phyloP scores from a whole-genome alignment of 1,140 invertebrate species.

The Phortica variegata region DNA sequence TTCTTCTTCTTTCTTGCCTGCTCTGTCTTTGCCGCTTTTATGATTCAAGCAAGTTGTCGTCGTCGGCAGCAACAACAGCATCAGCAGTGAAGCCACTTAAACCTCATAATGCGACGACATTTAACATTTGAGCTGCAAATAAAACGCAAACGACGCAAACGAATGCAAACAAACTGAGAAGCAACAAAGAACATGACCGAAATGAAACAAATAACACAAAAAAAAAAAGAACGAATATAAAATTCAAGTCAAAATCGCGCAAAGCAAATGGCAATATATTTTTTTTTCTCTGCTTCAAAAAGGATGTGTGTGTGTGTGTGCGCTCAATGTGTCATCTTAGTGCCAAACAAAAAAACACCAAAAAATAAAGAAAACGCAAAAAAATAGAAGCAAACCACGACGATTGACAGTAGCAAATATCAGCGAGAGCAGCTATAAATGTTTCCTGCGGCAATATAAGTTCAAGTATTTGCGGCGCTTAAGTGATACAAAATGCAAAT shows the following conservation, averaged over 20 bases:
- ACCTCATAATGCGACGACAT: conserved; percentile 19
- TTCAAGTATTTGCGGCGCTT: conserved; percentile 18
- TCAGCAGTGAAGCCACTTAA: too few relatives aligned
- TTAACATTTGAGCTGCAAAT: conserved; percentile 46
- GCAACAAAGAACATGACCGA: conserved; percentile 1
- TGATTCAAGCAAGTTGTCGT: too few relatives aligned
- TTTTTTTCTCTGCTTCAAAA: neutral
- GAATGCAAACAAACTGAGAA: neutral
- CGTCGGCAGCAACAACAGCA: too few relatives aligned
- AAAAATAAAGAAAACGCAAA: too few relatives aligned
- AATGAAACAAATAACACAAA: neutral
- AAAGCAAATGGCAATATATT: conserved; percentile 16
- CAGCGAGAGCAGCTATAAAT: conserved; percentile 28
- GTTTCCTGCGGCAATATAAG: conserved; percentile 36
- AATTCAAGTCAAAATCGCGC: conserved; percentile 9
- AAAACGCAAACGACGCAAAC: conserved; percentile 13
- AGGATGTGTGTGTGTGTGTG: conserved; percentile 14
- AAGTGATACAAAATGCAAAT: conserved; percentile 54
- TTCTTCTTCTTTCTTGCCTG: too few relatives aligned
- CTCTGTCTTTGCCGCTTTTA: too few relatives aligned
- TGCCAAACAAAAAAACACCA: too few relatives aligned
- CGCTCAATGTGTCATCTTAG: too few relatives aligned
- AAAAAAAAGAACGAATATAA: conserved; percentile 1
- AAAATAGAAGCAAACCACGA: too few relatives aligned
- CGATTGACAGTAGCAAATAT: too few relatives aligned